Percentiles rank a stretch among this genome's conserved stretches.
Evolutionary conservation across 2,888 invertebrate species (phyloP).

Genomic region (Poecilus cupreus): DNA sequence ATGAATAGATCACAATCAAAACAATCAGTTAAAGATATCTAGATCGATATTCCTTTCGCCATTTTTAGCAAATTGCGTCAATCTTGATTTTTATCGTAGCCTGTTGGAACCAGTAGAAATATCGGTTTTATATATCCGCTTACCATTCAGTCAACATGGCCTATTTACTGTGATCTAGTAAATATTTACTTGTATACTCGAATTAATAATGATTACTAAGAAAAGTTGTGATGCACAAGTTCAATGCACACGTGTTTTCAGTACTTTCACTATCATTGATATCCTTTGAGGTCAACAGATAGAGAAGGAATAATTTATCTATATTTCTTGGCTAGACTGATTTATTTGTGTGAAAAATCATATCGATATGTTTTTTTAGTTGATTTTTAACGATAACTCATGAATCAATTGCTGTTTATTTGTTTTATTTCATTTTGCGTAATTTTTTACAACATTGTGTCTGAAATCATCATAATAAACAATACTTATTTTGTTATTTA

Average conservation of each 20-base stretch:
- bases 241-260: slow-evolving; percentile 57
- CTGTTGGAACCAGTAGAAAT: slow-evolving; percentile 40
- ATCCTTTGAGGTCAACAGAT: slow-evolving; percentile 52
- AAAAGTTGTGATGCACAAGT: slow-evolving; percentile 45
- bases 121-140: slow-evolving; percentile 16
- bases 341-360: not conserved
- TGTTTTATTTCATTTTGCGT: not conserved
- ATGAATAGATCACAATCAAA: not conserved
- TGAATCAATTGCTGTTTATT: not conserved
- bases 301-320: slow-evolving; percentile 40
- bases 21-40: not conserved
- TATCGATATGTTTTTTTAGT: not conserved
- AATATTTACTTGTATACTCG: slow-evolving; percentile 49
- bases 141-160: slow-evolving; percentile 40
- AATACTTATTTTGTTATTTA: not conserved
- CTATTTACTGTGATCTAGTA: slow-evolving; percentile 49
- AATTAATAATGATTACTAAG: slow-evolving; percentile 42
- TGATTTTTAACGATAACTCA: slow-evolving; percentile 18
- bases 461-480: not conserved
- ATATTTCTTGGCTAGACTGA: slow-evolving; percentile 28
- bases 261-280: slow-evolving; percentile 8
- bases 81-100: slow-evolving; percentile 34
- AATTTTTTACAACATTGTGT: not conserved
- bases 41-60: not conserved
- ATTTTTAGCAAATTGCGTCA: slow-evolving; percentile 10